Evolutionary conservation across 2,797 vertebrate species (phyloP).

Genomic region (Scolopax bukidnonensis): DNA sequence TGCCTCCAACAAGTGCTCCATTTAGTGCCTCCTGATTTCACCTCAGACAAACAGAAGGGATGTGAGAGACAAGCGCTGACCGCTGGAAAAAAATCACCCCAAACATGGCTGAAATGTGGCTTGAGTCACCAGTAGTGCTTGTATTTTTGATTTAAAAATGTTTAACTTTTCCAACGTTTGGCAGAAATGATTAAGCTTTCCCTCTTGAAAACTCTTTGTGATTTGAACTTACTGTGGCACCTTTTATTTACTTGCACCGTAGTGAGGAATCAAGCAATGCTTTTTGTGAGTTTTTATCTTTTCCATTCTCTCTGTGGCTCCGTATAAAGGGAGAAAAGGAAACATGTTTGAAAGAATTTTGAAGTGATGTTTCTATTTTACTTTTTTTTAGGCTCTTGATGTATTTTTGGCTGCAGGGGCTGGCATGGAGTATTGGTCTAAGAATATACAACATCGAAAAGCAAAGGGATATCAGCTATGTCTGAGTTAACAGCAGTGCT

Average conservation of each 20-base stretch:
- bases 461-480: neutral
- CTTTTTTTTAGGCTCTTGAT: conserved; percentile 60
- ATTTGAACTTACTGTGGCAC: conserved; percentile 34
- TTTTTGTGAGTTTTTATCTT: conserved; percentile 58
- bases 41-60: neutral
- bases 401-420: conserved; percentile 58
- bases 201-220: conserved; percentile 31
- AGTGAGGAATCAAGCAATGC: conserved; percentile 41
- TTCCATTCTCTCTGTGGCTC: conserved; percentile 50
- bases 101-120: neutral
- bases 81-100: neutral
- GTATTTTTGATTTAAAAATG: conserved; percentile 58
- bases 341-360: conserved; percentile 53
- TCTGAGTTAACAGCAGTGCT: neutral
- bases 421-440: conserved; percentile 37
- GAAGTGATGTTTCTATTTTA: conserved; percentile 64
- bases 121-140: neutral
- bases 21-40: neutral
- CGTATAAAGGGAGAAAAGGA: neutral
- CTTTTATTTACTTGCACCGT: conserved; percentile 56
- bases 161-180: conserved; percentile 48
- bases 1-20: neutral
- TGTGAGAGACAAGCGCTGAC: neutral
- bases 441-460: conserved; percentile 34
- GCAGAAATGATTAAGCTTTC: conserved; percentile 57